Evolutionary conservation across 2,797 vertebrate genomes (phyloP), one percentile per base, ranked within the genome.

Genomic region (Gambelia wislizenii): DNA sequence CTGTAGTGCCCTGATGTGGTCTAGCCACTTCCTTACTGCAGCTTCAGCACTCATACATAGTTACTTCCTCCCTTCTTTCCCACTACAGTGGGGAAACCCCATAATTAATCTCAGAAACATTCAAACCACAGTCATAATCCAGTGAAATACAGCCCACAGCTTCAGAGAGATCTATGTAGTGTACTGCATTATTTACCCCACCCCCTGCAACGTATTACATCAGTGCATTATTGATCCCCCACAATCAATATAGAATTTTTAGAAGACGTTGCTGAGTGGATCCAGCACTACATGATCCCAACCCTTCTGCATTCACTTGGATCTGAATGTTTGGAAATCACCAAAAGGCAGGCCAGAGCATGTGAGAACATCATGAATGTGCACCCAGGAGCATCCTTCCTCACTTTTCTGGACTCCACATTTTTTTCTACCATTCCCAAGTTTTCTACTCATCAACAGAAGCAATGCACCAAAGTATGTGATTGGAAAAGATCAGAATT

Each of bases 401-500:
- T 10, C 13, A 13, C 9, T 61, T 44, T 75, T 44, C 20, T 76
- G 44, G 52, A 49, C 14, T n/a, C 81, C 72, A 64, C 6, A 49
- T 33, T 39, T 39, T 49, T 14, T 7, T n/a, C 14, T 30, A 47
- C n/a, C 47, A 27, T 4, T 39, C 69, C 14, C 36, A 44, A n/a
- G 49, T 14, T 67, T 30, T 52, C 54, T 16, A 30, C 36, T 76
- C 18, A 42, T 33, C 44, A 86, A 80, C 54, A 81, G 44, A 86
- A 47, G 56, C 69, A 54, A 89, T 18, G 20, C 59, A 76, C n/a
- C 44, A 74, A 42, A 9, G 91, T 86, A 85, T 88, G 83, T 92
- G 94, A 92, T 95, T 94, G 95, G 89, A 95, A 96, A 95, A 94
- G 70, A 90, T 33, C 91, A 87, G 91, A 82, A 92, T 96, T 96